Percentiles rank a stretch among this genome's conserved stretches.
These are phyloP conservation scores for Pseudopodoces humilis DNA, from an alignment of 2,113 vertebrate species.

Conservation along the genomic window DNA sequence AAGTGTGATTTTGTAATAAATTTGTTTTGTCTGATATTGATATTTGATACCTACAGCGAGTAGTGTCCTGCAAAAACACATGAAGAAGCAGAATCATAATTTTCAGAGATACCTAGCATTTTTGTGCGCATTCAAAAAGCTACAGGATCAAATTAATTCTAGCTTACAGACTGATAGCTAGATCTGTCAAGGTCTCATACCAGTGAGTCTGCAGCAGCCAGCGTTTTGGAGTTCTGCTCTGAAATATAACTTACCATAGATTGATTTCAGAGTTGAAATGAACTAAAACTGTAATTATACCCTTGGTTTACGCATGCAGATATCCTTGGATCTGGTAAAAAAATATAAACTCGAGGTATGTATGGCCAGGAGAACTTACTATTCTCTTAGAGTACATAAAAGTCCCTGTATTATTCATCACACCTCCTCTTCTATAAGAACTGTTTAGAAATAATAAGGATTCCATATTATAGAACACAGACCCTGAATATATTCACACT, in stretches of 20 bases:
- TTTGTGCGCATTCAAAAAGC: conserved; percentile 44
- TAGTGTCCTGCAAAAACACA: conserved; percentile 38
- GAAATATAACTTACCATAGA: conserved; percentile 15
- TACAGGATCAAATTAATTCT: conserved; percentile 52
- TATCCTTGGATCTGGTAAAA: conserved; percentile 8
- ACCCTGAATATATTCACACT: not conserved
- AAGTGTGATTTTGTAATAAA: not conserved
- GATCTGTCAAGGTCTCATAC: conserved; percentile 27
- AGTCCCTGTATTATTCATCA: not conserved
- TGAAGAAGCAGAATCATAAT: conserved; percentile 35
- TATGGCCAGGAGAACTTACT: not conserved
- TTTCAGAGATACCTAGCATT: conserved; percentile 57
- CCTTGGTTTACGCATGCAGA: not conserved
- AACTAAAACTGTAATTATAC: conserved; percentile 53
- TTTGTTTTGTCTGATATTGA: not conserved
- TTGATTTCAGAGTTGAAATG: conserved; percentile 57
- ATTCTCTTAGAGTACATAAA: not conserved
- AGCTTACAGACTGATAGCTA: conserved; percentile 20
- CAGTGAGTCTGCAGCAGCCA: conserved; percentile 21
- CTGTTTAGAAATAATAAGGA: not conserved
- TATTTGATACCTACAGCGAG: conserved; percentile 28
- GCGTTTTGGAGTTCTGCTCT: conserved; percentile 32
- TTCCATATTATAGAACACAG: not conserved
- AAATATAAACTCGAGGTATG: not conserved
- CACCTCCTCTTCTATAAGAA: not conserved